Percentiles rank a stretch among this genome's conserved stretches.
phyloP scores from a whole-genome alignment of 2,888 invertebrate species.

The Corythucha ciliata region DNA sequence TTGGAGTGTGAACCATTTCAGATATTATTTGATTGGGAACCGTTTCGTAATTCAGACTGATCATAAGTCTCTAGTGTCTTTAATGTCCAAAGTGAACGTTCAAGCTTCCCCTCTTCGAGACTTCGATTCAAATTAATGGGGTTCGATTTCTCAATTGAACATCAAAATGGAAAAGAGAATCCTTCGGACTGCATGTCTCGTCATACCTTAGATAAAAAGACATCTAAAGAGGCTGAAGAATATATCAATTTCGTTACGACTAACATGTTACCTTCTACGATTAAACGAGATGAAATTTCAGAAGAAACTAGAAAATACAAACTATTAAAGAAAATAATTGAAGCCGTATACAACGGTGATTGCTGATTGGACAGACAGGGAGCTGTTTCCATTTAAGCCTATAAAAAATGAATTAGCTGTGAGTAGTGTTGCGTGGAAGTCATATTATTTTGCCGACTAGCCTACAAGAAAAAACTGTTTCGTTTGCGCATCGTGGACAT shows the following conservation, averaged over 20 bases:
- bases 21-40: too few species aligned
- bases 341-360: neutral
- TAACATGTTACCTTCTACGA: neutral
- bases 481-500: constrained; percentile 9
- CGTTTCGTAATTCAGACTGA: too few species aligned
- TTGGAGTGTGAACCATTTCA: too few species aligned
- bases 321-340: neutral
- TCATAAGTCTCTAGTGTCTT: too few species aligned
- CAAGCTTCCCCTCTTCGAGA: too few species aligned
- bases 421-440: neutral
- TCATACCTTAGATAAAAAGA: neutral
- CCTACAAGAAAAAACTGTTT: neutral
- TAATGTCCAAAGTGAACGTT: too few species aligned
- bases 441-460: neutral
- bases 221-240: neutral
- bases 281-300: neutral
- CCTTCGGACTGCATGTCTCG: constrained; percentile 7
- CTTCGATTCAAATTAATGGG: too few species aligned
- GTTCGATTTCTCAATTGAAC: too few species aligned
- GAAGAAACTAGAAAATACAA: neutral
- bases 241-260: neutral
- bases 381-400: neutral
- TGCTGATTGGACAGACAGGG: neutral
- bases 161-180: neutral
- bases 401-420: neutral